phyloP scores from a whole-genome alignment of 2,797 vertebrate species.

The Rhinophrynus dorsalis region DNA sequence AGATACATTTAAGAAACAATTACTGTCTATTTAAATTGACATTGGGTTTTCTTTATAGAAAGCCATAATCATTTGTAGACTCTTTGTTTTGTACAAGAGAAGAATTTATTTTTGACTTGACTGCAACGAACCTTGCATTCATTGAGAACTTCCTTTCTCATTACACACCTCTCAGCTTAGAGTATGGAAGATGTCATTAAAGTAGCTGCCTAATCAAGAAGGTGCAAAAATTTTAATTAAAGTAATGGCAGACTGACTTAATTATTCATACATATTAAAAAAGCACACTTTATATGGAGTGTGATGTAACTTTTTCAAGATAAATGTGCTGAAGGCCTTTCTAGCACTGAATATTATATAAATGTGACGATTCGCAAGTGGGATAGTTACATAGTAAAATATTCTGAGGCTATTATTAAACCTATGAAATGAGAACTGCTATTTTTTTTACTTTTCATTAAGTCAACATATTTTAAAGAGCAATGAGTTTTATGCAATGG shows the following conservation, averaged over 20 bases:
- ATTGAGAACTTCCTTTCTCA: slow-evolving; percentile 65
- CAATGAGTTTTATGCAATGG: slow-evolving; percentile 6
- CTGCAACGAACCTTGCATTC: slow-evolving; percentile 65
- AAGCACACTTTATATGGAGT: slow-evolving; percentile 51
- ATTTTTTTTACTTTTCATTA: slow-evolving; percentile 5
- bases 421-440: slow-evolving; percentile 24
- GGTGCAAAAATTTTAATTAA: slow-evolving; percentile 85
- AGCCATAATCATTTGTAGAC: slow-evolving; percentile 42
- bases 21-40: slow-evolving; percentile 35
- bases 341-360: slow-evolving; percentile 29
- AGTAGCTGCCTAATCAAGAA: slow-evolving; percentile 79
- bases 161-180: slow-evolving; percentile 71
- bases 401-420: slow-evolving; percentile 38
- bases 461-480: slow-evolving; percentile 23
- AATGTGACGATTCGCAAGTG: slow-evolving; percentile 20
- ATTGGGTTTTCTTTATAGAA: slow-evolving; percentile 51
- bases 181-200: slow-evolving; percentile 78
- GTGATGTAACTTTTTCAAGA: slow-evolving; percentile 46
- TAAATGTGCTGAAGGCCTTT: slow-evolving; percentile 31
- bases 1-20: slow-evolving; percentile 41
- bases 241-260: slow-evolving; percentile 72
- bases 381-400: background rate
- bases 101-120: slow-evolving; percentile 63
- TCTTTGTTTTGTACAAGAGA: slow-evolving; percentile 52
- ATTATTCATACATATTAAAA: slow-evolving; percentile 74